Percentiles rank a stretch among this genome's conserved stretches.
Evolutionary conservation across 2,888 invertebrate genomes (phyloP).

Genomic region (Netelia virgata): DNA sequence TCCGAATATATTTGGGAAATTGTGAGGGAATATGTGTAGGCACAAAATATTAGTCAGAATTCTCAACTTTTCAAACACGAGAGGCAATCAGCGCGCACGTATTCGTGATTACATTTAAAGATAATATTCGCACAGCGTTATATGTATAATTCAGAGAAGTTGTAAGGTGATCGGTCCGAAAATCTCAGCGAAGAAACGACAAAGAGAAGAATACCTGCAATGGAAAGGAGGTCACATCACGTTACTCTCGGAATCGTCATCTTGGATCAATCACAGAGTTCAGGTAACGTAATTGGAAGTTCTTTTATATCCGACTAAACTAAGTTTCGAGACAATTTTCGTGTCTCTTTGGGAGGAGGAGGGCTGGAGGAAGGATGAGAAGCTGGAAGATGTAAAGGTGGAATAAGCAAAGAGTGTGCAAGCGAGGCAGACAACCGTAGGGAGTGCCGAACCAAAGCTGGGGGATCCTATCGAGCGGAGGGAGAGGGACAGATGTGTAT

Average conservation of each 20-base stretch:
- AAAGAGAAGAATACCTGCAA: conserved; percentile 21
- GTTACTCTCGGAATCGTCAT: conserved; percentile 78
- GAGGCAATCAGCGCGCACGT: background rate
- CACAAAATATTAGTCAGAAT: background rate
- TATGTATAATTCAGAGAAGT: background rate
- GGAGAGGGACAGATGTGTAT: background rate
- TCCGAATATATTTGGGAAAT: background rate
- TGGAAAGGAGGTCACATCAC: conserved; percentile 66
- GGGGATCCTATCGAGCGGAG: background rate
- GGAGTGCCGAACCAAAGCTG: conserved; percentile 10
- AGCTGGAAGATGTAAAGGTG: conserved; percentile 57
- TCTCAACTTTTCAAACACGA: background rate
- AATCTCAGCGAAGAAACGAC: conserved; percentile 12
- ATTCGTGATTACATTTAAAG: too few species aligned
- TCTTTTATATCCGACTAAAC: conserved; percentile 83
- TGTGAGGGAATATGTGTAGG: background rate
- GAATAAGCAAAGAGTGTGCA: conserved; percentile 56
- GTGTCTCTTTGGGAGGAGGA: conserved; percentile 81
- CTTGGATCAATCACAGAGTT: conserved; percentile 81
- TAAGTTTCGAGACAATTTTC: conserved; percentile 84
- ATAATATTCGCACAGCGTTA: background rate
- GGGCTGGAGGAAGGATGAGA: conserved; percentile 66
- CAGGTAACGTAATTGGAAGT: conserved; percentile 83
- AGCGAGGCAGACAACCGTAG: conserved; percentile 56
- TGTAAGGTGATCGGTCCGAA: background rate